Evolutionary conservation across 2,888 invertebrate genomes (phyloP).

Genomic region (Osmoderma eremita): DNA sequence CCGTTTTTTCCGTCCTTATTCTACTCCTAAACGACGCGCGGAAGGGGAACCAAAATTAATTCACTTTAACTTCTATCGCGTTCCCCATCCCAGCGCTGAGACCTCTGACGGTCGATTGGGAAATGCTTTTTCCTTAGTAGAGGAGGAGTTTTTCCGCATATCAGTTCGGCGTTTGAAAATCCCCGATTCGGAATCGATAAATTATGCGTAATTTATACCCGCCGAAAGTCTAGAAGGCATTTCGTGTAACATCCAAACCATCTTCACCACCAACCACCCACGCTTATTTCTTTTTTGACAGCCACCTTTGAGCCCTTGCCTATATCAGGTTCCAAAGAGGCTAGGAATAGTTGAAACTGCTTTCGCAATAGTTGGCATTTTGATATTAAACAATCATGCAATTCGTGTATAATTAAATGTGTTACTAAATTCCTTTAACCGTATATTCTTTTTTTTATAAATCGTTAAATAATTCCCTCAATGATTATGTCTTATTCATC

Average conservation of each 20-base stretch:
- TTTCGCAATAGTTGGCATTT: too few species aligned
- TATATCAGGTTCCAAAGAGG: too few species aligned
- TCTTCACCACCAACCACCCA: neutral
- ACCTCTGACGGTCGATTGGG: neutral
- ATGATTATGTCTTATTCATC: too few species aligned
- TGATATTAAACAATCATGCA: too few species aligned
- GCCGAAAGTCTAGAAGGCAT: constrained; percentile 12
- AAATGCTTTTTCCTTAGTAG: constrained; percentile 7
- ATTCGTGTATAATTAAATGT: too few species aligned
- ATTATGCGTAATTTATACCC: constrained; percentile 32
- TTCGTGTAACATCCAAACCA: neutral
- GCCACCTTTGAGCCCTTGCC: too few species aligned
- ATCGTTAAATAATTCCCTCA: too few species aligned
- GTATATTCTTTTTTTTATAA: too few species aligned
- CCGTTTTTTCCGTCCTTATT: constrained; percentile 19
- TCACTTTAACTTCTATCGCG: constrained; percentile 15
- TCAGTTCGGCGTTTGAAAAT: constrained; percentile 7
- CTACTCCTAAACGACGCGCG: neutral
- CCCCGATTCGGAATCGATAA: constrained; percentile 32
- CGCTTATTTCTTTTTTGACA: neutral
- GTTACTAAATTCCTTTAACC: too few species aligned
- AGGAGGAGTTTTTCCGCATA: constrained; percentile 23
- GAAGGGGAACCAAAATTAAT: constrained; percentile 22
- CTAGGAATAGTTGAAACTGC: too few species aligned
- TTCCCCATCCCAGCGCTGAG: neutral